These are phyloP conservation scores for Synanthedon vespiformis DNA, from an alignment of 2,888 invertebrate genomes.

Conservation along the genomic window DNA sequence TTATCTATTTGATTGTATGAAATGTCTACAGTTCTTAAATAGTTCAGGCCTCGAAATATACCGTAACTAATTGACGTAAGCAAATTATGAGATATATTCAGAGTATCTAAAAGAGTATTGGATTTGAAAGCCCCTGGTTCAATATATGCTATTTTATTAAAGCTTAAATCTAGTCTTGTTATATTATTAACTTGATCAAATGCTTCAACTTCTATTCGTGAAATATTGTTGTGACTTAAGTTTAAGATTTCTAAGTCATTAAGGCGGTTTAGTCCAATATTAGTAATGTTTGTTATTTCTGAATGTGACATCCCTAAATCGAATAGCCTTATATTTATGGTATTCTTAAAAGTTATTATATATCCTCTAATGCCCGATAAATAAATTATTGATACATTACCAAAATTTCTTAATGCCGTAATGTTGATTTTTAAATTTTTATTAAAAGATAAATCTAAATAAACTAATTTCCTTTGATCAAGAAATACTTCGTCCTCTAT, in stretches of 20 bases:
- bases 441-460: conserved; percentile 41
- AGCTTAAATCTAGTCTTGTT: conserved; percentile 32
- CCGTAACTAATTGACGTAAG: conserved; percentile 32
- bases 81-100: conserved; percentile 44
- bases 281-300: conserved; percentile 20
- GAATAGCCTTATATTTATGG: conserved; percentile 13
- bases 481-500: conserved; percentile 21
- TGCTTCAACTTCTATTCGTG: conserved; percentile 17
- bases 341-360: conserved; percentile 16
- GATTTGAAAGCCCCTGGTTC: conserved; percentile 42
- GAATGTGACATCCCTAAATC: conserved; percentile 24
- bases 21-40: conserved; percentile 31
- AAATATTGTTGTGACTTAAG: conserved; percentile 28
- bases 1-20: conserved; percentile 36
- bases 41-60: conserved; percentile 29
- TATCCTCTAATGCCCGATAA: conserved; percentile 24
- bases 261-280: conserved; percentile 21
- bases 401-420: conserved; percentile 12
- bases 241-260: conserved; percentile 17
- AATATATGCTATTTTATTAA: conserved; percentile 32
- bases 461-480: conserved; percentile 18
- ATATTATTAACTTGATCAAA: conserved; percentile 25
- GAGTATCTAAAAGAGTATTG: conserved; percentile 18
- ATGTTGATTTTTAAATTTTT: conserved; percentile 19
- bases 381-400: conserved; percentile 18